Base-by-base conservation (phyloP, 1,140 invertebrate genomes). In the Tetraneura akinire region DNA sequence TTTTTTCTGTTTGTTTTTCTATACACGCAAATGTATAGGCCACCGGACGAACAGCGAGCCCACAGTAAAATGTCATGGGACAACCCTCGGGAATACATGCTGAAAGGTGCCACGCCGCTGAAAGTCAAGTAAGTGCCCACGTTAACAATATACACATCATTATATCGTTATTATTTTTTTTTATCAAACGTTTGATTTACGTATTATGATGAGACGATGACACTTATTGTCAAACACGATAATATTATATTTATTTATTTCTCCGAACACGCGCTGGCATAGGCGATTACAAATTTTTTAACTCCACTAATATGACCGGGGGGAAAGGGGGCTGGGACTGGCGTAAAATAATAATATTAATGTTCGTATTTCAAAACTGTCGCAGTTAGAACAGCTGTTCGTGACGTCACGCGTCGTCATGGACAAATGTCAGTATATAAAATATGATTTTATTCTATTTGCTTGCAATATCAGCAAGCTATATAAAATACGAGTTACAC, bases 11-110 rank as follows among this genome's bases (percentile, higher is more conserved):
- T 62, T 62, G 32, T 62, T 62, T 29, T 62, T 32, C 29, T 62
- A 4, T n/a, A 62, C 9, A 4, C 37, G 21, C 37, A 51, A 74
- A 74, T 74, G 71, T 74, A 74, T 45, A 74, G 71, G 71, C 71
- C 71, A 21, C 71, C 71, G n/a, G 71, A 74, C 9, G 71, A 74
- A 21, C n/a, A 14, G 29, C 71, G 71, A 42, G 26, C 29, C 16
- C 29, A 23, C 23, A 23, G 47, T 53, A 78, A 57, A 32, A 78
- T 78, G 74, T 78, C 74, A 16, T 78, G 74, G 74, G 74, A 78
- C 74, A 78, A 78, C 23, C 74, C 74, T 9, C 45, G 74, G 37
- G 74, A 78, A 13, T 78, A 78, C 74, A 78, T 78, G 74, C 74
- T 78, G 29, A 78, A 78, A 18, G 74, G 74, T 9, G 74, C 74